Conservation (phyloP, 2,888 invertebrate genomes). For the Drosophila bunnanda region DNA sequence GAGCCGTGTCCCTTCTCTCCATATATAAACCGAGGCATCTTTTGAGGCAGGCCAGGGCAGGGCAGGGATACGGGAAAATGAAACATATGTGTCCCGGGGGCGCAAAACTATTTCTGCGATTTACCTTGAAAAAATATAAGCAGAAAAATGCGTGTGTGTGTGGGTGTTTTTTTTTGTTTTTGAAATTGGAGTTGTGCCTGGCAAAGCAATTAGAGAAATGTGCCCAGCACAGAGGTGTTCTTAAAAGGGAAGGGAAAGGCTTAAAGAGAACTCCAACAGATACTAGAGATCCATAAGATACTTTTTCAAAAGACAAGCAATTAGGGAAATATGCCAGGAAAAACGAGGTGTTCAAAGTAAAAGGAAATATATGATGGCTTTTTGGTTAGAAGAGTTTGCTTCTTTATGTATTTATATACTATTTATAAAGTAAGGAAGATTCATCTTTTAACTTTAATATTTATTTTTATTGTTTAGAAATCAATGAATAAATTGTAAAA, state of each 20-base stretch:
- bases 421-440: no score
- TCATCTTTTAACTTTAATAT: no score
- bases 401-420: not conserved
- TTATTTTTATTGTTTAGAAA: not conserved
- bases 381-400: not conserved
- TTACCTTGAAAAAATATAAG: constrained; percentile 67
- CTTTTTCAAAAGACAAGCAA: constrained; percentile 22
- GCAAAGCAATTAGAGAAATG: constrained; percentile 45
- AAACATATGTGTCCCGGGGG: constrained; percentile 49
- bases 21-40: constrained; percentile 1
- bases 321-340: constrained; percentile 30
- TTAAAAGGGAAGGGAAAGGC: not conserved
- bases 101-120: constrained; percentile 68
- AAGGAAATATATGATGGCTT: not conserved
- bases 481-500: not conserved
- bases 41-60: constrained; percentile 31
- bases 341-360: constrained; percentile 19
- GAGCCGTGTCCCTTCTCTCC: constrained; percentile 74
- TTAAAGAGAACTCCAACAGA: constrained; percentile 1
- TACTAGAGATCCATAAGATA: constrained; percentile 1
- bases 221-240: constrained; percentile 6
- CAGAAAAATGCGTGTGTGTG: constrained; percentile 41
- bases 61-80: constrained; percentile 5
- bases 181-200: constrained; percentile 45
- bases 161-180: constrained; percentile 32